Evolutionary conservation across 2,888 invertebrate genomes (phyloP).

Genomic region (Physocephala rufipes): DNA sequence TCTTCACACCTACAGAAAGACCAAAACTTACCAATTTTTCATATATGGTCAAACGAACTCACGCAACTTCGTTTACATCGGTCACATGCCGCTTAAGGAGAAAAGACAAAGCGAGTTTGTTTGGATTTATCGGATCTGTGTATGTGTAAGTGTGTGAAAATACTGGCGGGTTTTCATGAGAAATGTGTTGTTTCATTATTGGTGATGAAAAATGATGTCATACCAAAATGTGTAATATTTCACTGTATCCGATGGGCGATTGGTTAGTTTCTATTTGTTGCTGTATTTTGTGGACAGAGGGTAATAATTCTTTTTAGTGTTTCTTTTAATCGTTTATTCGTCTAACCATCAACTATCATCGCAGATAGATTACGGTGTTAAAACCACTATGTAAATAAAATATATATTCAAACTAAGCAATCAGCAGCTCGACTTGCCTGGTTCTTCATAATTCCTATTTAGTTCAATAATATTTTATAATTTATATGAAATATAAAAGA

Average conservation of each 20-base stretch:
- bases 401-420: conserved; percentile 36
- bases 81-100: no score
- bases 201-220: conserved; percentile 29
- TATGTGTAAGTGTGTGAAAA: neutral
- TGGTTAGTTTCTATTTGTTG: no score
- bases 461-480: neutral
- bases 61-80: neutral
- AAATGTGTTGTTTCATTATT: neutral
- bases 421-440: conserved; percentile 5
- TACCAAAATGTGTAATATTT: conserved; percentile 14
- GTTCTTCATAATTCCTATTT: conserved; percentile 5
- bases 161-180: neutral
- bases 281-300: neutral
- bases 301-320: neutral
- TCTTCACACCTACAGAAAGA: neutral
- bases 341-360: no score
- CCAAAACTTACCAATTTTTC: conserved; percentile 23
- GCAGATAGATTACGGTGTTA: neutral
- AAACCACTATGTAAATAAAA: conserved; percentile 32
- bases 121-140: neutral
- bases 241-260: neutral
- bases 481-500: no score
- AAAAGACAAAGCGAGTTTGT: neutral
- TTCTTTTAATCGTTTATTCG: neutral
- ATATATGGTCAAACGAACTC: conserved; percentile 28